phyloP scores from a whole-genome alignment of 2,797 vertebrate genomes.

The Staurois parvus region DNA sequence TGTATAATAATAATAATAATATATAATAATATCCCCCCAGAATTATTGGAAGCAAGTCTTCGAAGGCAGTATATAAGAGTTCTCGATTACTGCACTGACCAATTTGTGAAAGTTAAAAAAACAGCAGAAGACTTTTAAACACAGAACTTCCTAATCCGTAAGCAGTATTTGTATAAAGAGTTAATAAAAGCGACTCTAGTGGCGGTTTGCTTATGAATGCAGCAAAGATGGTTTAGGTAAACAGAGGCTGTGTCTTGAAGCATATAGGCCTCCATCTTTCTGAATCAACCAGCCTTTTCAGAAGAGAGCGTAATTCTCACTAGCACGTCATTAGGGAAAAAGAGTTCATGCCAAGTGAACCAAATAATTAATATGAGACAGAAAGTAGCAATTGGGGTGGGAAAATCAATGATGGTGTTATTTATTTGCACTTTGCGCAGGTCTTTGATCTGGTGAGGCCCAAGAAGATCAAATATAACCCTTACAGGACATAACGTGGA shows the following conservation, averaged over 20 bases:
- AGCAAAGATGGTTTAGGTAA: constrained; percentile 6
- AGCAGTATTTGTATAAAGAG: not conserved
- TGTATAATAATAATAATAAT: too few relatives aligned
- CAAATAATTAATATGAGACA: constrained; percentile 56
- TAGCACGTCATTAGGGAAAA: constrained; percentile 61
- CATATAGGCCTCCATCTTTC: constrained; percentile 24
- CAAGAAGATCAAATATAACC: constrained; percentile 57
- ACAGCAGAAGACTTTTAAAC: not conserved
- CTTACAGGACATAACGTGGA: constrained; percentile 50
- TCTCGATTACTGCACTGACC: too few relatives aligned
- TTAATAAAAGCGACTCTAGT: not conserved
- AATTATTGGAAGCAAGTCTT: too few relatives aligned
- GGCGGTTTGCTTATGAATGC: not conserved
- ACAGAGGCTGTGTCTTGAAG: constrained; percentile 23
- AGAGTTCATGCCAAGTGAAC: constrained; percentile 57
- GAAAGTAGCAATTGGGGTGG: constrained; percentile 59
- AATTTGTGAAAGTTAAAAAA: not conserved
- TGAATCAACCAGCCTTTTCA: constrained; percentile 52
- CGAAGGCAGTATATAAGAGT: too few relatives aligned
- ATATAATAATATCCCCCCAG: too few relatives aligned
- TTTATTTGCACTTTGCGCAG: constrained; percentile 59
- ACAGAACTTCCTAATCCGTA: not conserved
- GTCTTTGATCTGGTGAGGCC: constrained; percentile 57
- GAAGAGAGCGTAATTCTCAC: constrained; percentile 41
- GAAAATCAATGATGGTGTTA: constrained; percentile 52